These are phyloP conservation scores for Syrista parreyssii DNA, from an alignment of 2,888 invertebrate genomes.

Conservation along the genomic window DNA sequence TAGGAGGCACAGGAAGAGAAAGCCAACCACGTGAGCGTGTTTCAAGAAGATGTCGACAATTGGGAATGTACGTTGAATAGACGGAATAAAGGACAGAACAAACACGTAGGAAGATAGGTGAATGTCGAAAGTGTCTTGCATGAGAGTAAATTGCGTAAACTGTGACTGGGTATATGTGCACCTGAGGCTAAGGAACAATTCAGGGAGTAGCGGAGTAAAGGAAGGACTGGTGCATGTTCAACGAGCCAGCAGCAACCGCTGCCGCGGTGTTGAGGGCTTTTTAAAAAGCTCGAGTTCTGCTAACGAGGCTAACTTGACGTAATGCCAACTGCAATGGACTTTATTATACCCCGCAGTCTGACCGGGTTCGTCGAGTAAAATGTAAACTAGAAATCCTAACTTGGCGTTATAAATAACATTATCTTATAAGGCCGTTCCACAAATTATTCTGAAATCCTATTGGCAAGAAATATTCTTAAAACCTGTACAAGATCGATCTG, in stretches of 20 bases:
- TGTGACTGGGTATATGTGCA: background rate
- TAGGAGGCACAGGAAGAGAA: no score
- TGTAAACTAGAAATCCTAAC: background rate
- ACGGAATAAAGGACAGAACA: background rate
- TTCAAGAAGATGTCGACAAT: background rate
- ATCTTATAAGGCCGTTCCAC: background rate
- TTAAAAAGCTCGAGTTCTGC: constrained; percentile 53
- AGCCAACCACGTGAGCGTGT: background rate
- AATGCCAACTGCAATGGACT: constrained; percentile 64
- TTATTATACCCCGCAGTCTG: constrained; percentile 48
- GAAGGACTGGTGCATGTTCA: constrained; percentile 57
- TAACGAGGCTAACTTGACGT: constrained; percentile 66
- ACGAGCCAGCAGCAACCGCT: constrained; percentile 60
- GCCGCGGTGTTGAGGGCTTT: constrained; percentile 47
- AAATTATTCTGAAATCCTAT: background rate
- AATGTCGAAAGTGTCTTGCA: background rate
- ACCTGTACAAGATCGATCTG: no score
- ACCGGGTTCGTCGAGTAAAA: background rate
- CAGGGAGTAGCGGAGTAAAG: constrained; percentile 22
- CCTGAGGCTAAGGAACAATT: background rate
- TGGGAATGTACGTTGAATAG: background rate
- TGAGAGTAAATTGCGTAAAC: background rate
- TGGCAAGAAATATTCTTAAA: background rate
- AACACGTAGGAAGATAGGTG: background rate
- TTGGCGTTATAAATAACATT: background rate